Evolutionary conservation across 1,140 invertebrate genomes (phyloP).

Genomic region (Latrodectus geometricus): DNA sequence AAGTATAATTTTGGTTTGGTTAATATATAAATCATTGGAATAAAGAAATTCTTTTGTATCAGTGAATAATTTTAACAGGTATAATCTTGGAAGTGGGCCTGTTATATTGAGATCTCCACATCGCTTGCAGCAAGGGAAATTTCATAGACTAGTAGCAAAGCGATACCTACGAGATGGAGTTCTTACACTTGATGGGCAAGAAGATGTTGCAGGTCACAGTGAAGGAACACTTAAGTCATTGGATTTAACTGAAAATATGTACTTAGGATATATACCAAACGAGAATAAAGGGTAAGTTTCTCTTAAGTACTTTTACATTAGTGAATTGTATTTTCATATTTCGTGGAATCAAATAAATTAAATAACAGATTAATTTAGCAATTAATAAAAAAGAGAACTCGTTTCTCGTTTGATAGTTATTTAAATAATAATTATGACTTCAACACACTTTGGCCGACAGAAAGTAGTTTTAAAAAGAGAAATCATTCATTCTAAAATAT

Average conservation of each 20-base stretch:
- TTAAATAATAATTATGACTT: too few species aligned
- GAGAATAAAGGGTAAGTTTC: constrained; percentile 66
- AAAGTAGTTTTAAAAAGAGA: too few species aligned
- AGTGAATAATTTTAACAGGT: constrained; percentile 63
- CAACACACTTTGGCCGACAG: too few species aligned
- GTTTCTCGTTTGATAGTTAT: too few species aligned
- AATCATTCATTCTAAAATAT: too few species aligned
- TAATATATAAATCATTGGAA: too few species aligned
- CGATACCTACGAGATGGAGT: constrained; percentile 87
- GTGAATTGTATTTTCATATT: too few species aligned
- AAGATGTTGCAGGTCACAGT: constrained; percentile 83
- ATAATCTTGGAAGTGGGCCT: constrained; percentile 76
- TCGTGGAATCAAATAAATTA: too few species aligned
- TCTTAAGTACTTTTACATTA: background rate
- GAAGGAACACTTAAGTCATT: constrained; percentile 83
- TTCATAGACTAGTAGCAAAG: constrained; percentile 84
- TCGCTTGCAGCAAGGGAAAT: constrained; percentile 79
- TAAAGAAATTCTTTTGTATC: too few species aligned
- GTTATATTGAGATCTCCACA: constrained; percentile 81
- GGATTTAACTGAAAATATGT: constrained; percentile 85
- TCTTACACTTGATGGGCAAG: constrained; percentile 82
- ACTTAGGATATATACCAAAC: constrained; percentile 82
- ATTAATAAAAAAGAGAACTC: too few species aligned
- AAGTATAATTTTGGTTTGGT: too few species aligned
- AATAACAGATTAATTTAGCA: too few species aligned